phyloP scores from a whole-genome alignment of 2,888 invertebrate genomes.

The Drosophila borborema region DNA sequence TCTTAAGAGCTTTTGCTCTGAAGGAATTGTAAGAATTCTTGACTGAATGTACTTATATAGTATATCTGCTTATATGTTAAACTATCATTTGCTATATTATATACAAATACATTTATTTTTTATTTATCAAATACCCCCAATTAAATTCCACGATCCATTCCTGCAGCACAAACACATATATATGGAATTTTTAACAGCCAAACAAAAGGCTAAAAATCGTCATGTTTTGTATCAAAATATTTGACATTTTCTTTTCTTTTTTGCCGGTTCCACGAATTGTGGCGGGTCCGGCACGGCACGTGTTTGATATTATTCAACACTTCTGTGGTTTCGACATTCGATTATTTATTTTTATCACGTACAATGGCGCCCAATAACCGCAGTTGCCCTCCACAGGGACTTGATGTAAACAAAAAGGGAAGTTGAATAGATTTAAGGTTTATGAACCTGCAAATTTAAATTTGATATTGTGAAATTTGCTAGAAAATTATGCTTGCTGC shows the following conservation, averaged over 20 bases:
- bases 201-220: conserved; percentile 22
- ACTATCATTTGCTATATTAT: not conserved
- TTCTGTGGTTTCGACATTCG: conserved; percentile 35
- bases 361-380: conserved; percentile 58
- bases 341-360: conserved; percentile 59
- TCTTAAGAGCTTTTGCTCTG: not conserved
- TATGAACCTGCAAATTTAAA: conserved; percentile 57
- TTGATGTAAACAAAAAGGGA: conserved; percentile 36
- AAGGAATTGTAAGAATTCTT: not conserved
- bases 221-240: conserved; percentile 35
- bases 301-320: conserved; percentile 53
- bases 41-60: not conserved
- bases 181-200: not conserved
- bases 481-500: conserved; percentile 27
- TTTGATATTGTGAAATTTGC: conserved; percentile 34
- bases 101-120: not conserved
- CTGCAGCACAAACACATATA: not conserved
- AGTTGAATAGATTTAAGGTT: conserved; percentile 44
- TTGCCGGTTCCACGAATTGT: conserved; percentile 3
- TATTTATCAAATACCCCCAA: not conserved
- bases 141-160: not conserved
- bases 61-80: not conserved
- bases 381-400: conserved; percentile 43
- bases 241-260: conserved; percentile 44
- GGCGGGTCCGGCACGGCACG: conserved; percentile 39